Conservation (phyloP, 2,888 invertebrate species). For the Pediacus dermestoides region DNA sequence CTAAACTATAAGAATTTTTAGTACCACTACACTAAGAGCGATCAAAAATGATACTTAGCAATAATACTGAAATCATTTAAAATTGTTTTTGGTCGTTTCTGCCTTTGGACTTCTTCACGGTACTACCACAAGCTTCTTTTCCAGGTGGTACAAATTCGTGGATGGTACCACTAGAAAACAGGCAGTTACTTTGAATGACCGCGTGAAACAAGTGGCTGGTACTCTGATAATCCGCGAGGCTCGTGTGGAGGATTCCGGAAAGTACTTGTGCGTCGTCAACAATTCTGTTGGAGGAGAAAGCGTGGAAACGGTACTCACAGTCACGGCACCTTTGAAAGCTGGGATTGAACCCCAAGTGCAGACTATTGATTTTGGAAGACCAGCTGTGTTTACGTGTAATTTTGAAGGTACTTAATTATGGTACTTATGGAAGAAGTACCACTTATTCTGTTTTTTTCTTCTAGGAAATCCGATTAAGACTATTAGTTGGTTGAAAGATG, state of each 20-base stretch:
- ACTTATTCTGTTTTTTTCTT: conserved; percentile 12
- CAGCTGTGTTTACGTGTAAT: conserved; percentile 88
- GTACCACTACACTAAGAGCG: too few relatives aligned
- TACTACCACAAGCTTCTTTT: too few relatives aligned
- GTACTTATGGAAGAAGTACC: too few relatives aligned
- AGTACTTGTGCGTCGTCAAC: conserved; percentile 90
- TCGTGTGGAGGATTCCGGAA: conserved; percentile 88
- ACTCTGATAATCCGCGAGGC: conserved; percentile 90
- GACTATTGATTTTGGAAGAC: conserved; percentile 89
- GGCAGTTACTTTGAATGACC: conserved; percentile 83
- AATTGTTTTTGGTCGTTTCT: too few relatives aligned
- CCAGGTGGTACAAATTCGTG: conserved; percentile 92
- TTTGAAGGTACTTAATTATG: conserved; percentile 60
- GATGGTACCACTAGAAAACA: conserved; percentile 83
- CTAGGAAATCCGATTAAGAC: conserved; percentile 79
- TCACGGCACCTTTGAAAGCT: conserved; percentile 85
- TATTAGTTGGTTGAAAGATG: conserved; percentile 90
- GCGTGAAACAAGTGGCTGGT: conserved; percentile 89
- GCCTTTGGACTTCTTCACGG: too few relatives aligned
- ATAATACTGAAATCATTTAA: too few relatives aligned
- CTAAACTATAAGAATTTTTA: conserved; percentile 3
- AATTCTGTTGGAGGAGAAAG: conserved; percentile 93
- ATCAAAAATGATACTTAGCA: too few relatives aligned
- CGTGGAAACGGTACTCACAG: conserved; percentile 87
- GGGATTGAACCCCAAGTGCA: conserved; percentile 84